Evolutionary conservation across 2,888 invertebrate species (phyloP).

Genomic region (Lasius platythorax): DNA sequence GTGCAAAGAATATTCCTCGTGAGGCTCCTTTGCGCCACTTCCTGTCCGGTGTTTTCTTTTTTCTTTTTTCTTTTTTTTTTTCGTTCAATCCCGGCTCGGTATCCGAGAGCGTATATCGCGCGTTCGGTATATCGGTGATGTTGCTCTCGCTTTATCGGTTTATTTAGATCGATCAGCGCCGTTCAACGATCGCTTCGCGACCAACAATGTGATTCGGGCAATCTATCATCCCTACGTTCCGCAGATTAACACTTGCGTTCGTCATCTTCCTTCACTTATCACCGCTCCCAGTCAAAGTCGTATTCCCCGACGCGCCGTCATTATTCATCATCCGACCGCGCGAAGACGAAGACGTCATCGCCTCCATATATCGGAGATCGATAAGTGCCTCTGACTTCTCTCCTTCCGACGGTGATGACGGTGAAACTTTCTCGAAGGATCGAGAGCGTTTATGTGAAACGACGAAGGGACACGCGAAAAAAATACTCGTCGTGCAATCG

Average conservation of each 20-base stretch:
- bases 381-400: neutral
- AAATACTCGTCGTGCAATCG: neutral
- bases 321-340: constrained; percentile 51
- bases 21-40: constrained; percentile 43
- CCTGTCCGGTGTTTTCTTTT: constrained; percentile 45
- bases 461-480: neutral
- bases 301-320: constrained; percentile 49
- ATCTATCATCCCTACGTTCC: neutral
- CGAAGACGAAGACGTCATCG: constrained; percentile 26
- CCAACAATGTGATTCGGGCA: neutral
- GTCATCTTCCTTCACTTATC: constrained; percentile 35
- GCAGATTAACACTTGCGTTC: neutral
- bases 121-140: constrained; percentile 9
- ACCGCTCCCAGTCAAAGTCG: constrained; percentile 14
- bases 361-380: neutral
- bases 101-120: neutral
- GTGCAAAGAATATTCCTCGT: constrained; percentile 47
- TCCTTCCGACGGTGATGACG: neutral
- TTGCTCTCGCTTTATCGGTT: neutral
- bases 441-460: neutral
- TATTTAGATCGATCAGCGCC: constrained; percentile 7
- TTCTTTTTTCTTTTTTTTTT: constrained; percentile 14
- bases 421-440: neutral
- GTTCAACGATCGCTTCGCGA: neutral
- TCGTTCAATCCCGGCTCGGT: constrained; percentile 12